phyloP scores from a whole-genome alignment of 1,140 invertebrate species.

The Mizuhopecten yessoensis region DNA sequence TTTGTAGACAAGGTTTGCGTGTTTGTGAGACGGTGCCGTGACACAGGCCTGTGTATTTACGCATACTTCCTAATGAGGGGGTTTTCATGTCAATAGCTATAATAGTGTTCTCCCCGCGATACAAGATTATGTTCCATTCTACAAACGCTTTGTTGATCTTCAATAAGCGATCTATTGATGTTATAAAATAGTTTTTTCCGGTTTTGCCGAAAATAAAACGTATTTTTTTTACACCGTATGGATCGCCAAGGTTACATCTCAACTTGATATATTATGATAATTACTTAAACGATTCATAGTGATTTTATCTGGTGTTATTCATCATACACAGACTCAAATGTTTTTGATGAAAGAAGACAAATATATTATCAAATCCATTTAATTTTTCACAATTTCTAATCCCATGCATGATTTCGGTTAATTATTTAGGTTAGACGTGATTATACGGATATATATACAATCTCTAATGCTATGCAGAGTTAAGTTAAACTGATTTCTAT shows the following conservation, averaged over 20 bases:
- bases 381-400: too few relatives aligned
- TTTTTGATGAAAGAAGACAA: background rate
- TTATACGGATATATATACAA: too few relatives aligned
- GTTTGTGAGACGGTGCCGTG: background rate
- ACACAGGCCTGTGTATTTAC: background rate
- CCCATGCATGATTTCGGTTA: too few relatives aligned
- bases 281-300: background rate
- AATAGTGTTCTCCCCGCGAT: background rate
- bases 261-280: slow-evolving; percentile 1
- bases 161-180: slow-evolving; percentile 38
- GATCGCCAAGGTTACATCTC: background rate
- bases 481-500: too few relatives aligned
- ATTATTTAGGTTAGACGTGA: too few relatives aligned
- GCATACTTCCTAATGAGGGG: slow-evolving; percentile 37
- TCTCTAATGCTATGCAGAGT: too few relatives aligned
- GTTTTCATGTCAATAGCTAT: slow-evolving; percentile 7
- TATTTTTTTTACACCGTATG: background rate
- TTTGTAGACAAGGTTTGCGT: slow-evolving; percentile 37
- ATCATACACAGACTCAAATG: background rate
- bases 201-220: slow-evolving; percentile 11
- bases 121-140: slow-evolving; percentile 27
- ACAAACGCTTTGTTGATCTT: slow-evolving; percentile 38
- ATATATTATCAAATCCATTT: background rate
- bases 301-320: background rate
- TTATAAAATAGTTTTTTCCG: slow-evolving; percentile 38